Percentiles rank a stretch among this genome's conserved stretches.
phyloP scores from a whole-genome alignment of 2,113 vertebrate species.

The Myotis davidii region DNA sequence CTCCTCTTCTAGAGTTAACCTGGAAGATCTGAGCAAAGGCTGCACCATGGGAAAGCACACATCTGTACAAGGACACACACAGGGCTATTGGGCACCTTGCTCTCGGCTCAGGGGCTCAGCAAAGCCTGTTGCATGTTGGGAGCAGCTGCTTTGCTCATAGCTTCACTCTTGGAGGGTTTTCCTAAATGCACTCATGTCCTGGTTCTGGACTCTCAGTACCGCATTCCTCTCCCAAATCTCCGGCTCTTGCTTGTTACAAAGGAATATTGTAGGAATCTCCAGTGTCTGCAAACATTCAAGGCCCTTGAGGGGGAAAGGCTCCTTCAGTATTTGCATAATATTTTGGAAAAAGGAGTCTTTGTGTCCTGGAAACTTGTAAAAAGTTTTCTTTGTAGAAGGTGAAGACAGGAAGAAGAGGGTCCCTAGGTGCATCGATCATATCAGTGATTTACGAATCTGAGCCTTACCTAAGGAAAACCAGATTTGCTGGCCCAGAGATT shows the following conservation, averaged over 20 bases:
- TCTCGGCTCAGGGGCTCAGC: not conserved
- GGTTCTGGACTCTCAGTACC: not conserved
- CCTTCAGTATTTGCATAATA: slow-evolving; percentile 12
- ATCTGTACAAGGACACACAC: not conserved
- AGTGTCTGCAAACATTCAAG: not conserved
- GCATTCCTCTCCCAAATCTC: not conserved
- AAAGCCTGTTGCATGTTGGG: not conserved
- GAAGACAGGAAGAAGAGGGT: not conserved
- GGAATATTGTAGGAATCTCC: not conserved
- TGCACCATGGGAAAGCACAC: not conserved
- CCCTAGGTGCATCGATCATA: not conserved
- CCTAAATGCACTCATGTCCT: not conserved
- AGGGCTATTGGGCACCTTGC: not conserved
- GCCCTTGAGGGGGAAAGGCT: not conserved
- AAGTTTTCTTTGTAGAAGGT: slow-evolving; percentile 22
- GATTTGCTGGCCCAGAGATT: slow-evolving; percentile 6
- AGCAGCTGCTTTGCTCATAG: not conserved
- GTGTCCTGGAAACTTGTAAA: not conserved
- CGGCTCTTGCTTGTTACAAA: not conserved
- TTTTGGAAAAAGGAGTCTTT: slow-evolving; percentile 4
- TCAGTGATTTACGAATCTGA: not conserved
- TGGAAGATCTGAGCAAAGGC: not conserved
- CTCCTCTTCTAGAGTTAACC: not conserved
- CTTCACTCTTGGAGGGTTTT: not conserved
- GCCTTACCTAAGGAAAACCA: slow-evolving; percentile 33